Evolutionary conservation across 2,797 vertebrate genomes (phyloP), one percentile per base, ranked within the genome.

Genomic region (Sebastes trivittatus): DNA sequence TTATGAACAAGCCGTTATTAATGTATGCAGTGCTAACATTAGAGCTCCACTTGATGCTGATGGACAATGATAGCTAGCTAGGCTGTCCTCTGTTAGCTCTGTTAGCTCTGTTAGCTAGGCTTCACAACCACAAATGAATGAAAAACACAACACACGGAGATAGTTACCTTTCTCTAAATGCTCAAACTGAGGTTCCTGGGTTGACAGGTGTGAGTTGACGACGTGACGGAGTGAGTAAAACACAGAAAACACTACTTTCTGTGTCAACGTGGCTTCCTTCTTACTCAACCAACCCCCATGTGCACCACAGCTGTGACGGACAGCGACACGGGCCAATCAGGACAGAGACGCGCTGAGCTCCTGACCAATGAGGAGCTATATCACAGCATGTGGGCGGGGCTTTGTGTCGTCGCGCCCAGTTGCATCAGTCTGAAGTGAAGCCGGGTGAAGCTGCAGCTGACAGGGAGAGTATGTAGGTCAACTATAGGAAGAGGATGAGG

Each of bases 261-360:
- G 58, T 92, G 94, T 95, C 91, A 96, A 96, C 96, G 95, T 96
- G 95, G 94, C 96, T 95, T 85, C 85, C 79, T 60, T 30, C 58
- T 61, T 13, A 32, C 52, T 58, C 61, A 20, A 52, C 20, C 49
- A 52, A 25, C 58, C 64, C 54, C 54, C 54, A 38, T 62, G 73
- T 61, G 62, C 34, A 7, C 3, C 42, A 1, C 1, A 2, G 27
- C 6, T 4, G 10, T 72, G 8, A 88, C 3, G 0, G 85, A 82
- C 65, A 70, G 3, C 4, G 1, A 4, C 0, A 0, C 1, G 1
- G 20, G 5, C 95, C 92, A 95, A 95, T 95, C 83, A 90, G 2
- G 6, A 23, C 18, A n/a, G 61, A 78, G 72, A 25, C 0, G 5
- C 1, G 4, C 2, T 1, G 7, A 56, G 2, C 0, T 6, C 1